Conservation (phyloP, 2,113 vertebrate genomes). For the Takifugu flavidus region DNA sequence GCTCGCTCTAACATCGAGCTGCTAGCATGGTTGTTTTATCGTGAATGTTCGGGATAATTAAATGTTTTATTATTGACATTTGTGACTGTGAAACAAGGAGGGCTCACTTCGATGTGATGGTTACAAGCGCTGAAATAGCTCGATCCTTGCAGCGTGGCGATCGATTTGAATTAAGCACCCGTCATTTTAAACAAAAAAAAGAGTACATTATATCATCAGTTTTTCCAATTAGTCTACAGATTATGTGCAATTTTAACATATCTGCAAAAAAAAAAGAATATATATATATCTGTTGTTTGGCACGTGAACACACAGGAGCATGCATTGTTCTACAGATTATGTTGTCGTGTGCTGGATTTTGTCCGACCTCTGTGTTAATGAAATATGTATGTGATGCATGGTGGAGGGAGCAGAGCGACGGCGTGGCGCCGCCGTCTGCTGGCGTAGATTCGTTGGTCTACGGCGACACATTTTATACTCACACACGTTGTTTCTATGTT, state of each 20-base stretch:
- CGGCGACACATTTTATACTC: conserved; percentile 36
- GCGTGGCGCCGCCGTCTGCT: conserved; percentile 57
- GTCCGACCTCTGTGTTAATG: conserved; percentile 69
- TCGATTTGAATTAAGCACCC: conserved; percentile 15
- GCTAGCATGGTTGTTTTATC: no score
- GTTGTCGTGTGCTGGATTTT: conserved; percentile 65
- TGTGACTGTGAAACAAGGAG: not conserved
- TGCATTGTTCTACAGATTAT: conserved; percentile 71
- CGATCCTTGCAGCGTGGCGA: conserved; percentile 13
- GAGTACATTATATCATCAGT: conserved; percentile 5
- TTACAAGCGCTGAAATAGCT: conserved; percentile 23
- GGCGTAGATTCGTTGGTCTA: conserved; percentile 60
- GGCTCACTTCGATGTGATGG: not conserved
- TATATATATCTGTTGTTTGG: conserved; percentile 40
- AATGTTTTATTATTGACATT: no score
- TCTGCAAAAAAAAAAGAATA: conserved; percentile 50
- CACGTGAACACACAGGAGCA: conserved; percentile 69
- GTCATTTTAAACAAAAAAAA: conserved; percentile 4
- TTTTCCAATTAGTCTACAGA: conserved; percentile 36
- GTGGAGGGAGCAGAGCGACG: conserved; percentile 43
- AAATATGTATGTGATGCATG: conserved; percentile 70
- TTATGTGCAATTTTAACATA: conserved; percentile 60
- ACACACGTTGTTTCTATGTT: conserved; percentile 41
- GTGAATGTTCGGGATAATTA: no score
- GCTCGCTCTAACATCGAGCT: no score